phyloP scores from a whole-genome alignment of 2,113 vertebrate genomes.

The Dasyprocta punctata region DNA sequence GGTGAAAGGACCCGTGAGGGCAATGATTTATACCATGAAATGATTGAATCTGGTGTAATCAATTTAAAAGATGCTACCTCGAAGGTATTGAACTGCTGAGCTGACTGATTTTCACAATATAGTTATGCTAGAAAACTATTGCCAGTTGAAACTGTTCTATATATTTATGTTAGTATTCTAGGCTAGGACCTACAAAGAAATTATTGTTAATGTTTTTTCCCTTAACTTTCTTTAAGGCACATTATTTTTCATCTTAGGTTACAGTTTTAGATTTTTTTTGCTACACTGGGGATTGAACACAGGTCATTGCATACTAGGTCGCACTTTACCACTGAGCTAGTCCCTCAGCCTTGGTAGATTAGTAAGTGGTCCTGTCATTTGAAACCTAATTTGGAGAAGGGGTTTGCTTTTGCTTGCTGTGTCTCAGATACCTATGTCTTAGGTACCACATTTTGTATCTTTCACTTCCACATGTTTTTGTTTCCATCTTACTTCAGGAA shows the following conservation, averaged over 20 bases:
- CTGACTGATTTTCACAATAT: background rate
- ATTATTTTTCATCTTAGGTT: background rate
- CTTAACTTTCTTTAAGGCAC: background rate
- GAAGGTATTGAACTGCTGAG: slow-evolving; percentile 88
- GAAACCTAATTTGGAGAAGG: background rate
- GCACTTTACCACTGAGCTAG: background rate
- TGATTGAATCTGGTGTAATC: slow-evolving; percentile 99
- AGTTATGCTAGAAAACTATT: background rate
- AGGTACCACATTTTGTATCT: slow-evolving; percentile 13
- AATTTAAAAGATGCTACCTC: slow-evolving; percentile 98
- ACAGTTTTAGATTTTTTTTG: background rate
- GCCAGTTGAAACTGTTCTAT: background rate
- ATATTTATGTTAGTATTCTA: slow-evolving; percentile 4
- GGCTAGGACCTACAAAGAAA: background rate
- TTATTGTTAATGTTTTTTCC: background rate
- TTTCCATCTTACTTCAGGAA: background rate
- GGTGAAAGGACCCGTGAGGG: slow-evolving; percentile 98
- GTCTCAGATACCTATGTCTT: background rate
- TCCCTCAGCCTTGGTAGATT: background rate
- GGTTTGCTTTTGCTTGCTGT: background rate
- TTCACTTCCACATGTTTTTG: background rate
- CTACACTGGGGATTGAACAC: background rate
- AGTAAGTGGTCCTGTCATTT: background rate
- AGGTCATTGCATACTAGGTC: background rate
- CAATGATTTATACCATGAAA: slow-evolving; percentile 98